These are phyloP conservation scores for Cryptus armator DNA, from an alignment of 2,888 invertebrate species.

Conservation along the genomic window DNA sequence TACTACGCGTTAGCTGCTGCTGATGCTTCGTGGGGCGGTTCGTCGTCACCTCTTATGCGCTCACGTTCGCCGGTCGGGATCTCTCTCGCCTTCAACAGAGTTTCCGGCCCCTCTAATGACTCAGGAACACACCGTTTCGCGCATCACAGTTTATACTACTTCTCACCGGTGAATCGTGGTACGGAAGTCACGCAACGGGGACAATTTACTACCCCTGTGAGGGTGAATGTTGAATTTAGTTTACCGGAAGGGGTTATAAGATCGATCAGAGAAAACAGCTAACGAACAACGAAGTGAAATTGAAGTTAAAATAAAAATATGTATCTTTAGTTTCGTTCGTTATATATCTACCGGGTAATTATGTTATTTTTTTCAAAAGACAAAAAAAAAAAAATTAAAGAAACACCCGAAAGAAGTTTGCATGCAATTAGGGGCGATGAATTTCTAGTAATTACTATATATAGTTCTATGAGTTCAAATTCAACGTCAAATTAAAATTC, in stretches of 20 bases:
- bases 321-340: not conserved
- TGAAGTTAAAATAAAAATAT: not conserved
- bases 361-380: not conserved
- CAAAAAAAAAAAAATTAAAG: not conserved
- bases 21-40: not conserved
- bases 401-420: too few species aligned
- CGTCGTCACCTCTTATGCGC: slow-evolving; percentile 19
- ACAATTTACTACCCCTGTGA: slow-evolving; percentile 18
- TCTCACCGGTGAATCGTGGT: slow-evolving; percentile 11
- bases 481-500: too few species aligned
- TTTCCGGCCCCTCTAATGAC: slow-evolving; percentile 48
- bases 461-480: too few species aligned
- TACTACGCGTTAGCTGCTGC: not conserved
- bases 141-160: slow-evolving; percentile 11
- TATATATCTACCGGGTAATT: not conserved
- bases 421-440: too few species aligned
- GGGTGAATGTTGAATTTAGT: not conserved
- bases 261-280: slow-evolving; percentile 13
- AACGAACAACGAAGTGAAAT: not conserved
- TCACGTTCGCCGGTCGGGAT: slow-evolving; percentile 38
- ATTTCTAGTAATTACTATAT: too few species aligned
- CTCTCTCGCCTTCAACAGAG: slow-evolving; percentile 24
- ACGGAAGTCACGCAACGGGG: slow-evolving; percentile 31
- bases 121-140: slow-evolving; percentile 23
- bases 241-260: slow-evolving; percentile 14